These are phyloP conservation scores for Formica aserva DNA, from an alignment of 2,888 invertebrate species.

Conservation along the genomic window DNA sequence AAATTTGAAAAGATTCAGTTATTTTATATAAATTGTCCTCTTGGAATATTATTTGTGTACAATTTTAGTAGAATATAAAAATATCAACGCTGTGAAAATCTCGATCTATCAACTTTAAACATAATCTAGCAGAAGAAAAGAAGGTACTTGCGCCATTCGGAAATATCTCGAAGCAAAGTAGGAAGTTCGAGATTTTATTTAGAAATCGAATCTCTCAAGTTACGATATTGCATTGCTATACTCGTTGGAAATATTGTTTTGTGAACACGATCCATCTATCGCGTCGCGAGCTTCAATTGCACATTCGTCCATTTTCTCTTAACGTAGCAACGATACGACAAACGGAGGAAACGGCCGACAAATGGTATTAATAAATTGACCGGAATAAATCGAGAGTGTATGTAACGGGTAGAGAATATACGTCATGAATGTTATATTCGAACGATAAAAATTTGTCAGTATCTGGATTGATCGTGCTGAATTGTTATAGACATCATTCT, in stretches of 20 bases:
- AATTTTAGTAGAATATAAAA: not conserved
- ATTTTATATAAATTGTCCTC: not conserved
- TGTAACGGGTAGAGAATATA: slow-evolving; percentile 28
- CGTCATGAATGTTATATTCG: slow-evolving; percentile 49
- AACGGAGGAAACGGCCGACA: slow-evolving; percentile 19
- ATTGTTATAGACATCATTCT: slow-evolving; percentile 31
- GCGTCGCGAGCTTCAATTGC: slow-evolving; percentile 16
- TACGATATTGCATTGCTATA: slow-evolving; percentile 4
- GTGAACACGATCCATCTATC: not conserved
- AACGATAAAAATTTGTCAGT: slow-evolving; percentile 44
- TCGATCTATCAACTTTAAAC: not conserved
- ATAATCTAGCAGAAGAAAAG: not conserved
- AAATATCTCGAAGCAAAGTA: slow-evolving; percentile 50
- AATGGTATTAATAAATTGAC: slow-evolving; percentile 51
- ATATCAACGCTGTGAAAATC: not conserved
- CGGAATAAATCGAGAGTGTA: slow-evolving; percentile 37
- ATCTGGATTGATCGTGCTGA: slow-evolving; percentile 46
- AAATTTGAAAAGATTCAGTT: not conserved
- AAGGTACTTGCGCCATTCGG: not conserved
- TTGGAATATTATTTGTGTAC: not conserved
- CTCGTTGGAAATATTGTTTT: not conserved
- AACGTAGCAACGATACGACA: not conserved
- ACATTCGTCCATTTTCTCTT: slow-evolving; percentile 26
- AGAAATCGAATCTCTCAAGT: slow-evolving; percentile 54
- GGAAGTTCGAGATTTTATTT: slow-evolving; percentile 59